Percentiles rank a stretch among this genome's conserved stretches.
Conservation (phyloP, 2,888 invertebrate genomes). For the Sinelater perroti region DNA sequence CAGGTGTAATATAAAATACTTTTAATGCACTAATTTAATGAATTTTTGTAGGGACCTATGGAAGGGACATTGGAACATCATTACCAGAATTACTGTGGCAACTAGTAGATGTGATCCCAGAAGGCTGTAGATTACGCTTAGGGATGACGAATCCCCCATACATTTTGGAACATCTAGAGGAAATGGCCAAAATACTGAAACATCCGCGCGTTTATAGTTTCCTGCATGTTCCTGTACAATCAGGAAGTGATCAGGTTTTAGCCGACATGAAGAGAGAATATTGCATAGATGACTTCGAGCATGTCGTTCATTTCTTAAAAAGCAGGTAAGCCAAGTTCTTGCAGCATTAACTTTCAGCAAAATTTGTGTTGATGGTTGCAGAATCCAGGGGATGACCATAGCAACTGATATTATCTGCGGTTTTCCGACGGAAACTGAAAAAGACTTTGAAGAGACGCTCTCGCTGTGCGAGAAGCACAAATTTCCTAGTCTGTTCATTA, state of each 20-base stretch:
- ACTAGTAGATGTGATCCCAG: constrained; percentile 81
- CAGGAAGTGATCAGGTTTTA: constrained; percentile 94
- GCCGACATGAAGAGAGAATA: constrained; percentile 98
- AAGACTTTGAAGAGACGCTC: constrained; percentile 90
- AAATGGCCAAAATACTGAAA: constrained; percentile 84
- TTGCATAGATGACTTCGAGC: constrained; percentile 85
- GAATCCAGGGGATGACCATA: constrained; percentile 87
- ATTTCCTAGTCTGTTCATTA: constrained; percentile 95
- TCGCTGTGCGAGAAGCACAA: constrained; percentile 82
- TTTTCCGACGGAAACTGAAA: constrained; percentile 94
- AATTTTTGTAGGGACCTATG: constrained; percentile 79
- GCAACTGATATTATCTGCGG: constrained; percentile 99
- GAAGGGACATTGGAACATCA: constrained; percentile 89
- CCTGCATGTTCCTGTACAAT: constrained; percentile 97
- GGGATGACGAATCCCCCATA: constrained; percentile 99
- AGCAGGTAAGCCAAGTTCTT: constrained; percentile 66
- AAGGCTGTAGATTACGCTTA: constrained; percentile 81
- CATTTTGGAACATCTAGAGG: constrained; percentile 91
- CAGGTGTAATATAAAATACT: constrained; percentile 65
- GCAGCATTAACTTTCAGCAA: background rate
- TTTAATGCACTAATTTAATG: too few species aligned
- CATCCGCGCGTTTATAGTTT: constrained; percentile 95
- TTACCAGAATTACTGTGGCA: constrained; percentile 86
- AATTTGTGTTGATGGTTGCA: background rate
- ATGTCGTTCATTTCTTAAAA: constrained; percentile 84